Conservation (phyloP, 2,888 invertebrate genomes). For the Patella pellucida region DNA sequence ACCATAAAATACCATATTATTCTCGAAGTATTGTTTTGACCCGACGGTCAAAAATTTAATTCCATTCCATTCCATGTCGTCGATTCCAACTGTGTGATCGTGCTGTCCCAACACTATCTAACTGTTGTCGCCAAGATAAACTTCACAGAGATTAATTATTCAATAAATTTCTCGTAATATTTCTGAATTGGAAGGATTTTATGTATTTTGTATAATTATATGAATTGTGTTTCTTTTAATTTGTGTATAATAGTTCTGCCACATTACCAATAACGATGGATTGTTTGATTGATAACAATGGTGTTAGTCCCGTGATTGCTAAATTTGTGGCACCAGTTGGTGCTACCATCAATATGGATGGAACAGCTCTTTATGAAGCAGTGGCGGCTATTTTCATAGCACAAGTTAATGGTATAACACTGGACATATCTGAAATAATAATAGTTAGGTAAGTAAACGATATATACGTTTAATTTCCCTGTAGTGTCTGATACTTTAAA, state of each 20-base stretch:
- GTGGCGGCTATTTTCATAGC: constrained; percentile 90
- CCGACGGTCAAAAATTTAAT: too few relatives aligned
- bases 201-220: too few relatives aligned
- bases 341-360: constrained; percentile 77
- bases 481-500: too few relatives aligned
- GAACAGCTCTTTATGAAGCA: constrained; percentile 81
- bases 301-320: constrained; percentile 85
- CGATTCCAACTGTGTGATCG: too few relatives aligned
- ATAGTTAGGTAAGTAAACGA: constrained; percentile 83
- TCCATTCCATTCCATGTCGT: too few relatives aligned
- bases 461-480: too few relatives aligned
- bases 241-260: constrained; percentile 78
- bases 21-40: too few relatives aligned
- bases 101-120: background rate
- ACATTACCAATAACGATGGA: constrained; percentile 90
- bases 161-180: background rate
- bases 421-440: constrained; percentile 86
- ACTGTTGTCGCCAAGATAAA: too few relatives aligned
- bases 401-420: constrained; percentile 85
- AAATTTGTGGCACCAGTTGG: constrained; percentile 91
- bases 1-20: too few relatives aligned
- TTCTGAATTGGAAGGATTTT: background rate
- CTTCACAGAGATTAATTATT: background rate
- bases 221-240: background rate
- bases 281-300: constrained; percentile 86